Percentiles rank a stretch among this genome's conserved stretches.
These are phyloP conservation scores for Yponomeuta malinellus DNA, from an alignment of 2,888 invertebrate genomes.

Conservation along the genomic window DNA sequence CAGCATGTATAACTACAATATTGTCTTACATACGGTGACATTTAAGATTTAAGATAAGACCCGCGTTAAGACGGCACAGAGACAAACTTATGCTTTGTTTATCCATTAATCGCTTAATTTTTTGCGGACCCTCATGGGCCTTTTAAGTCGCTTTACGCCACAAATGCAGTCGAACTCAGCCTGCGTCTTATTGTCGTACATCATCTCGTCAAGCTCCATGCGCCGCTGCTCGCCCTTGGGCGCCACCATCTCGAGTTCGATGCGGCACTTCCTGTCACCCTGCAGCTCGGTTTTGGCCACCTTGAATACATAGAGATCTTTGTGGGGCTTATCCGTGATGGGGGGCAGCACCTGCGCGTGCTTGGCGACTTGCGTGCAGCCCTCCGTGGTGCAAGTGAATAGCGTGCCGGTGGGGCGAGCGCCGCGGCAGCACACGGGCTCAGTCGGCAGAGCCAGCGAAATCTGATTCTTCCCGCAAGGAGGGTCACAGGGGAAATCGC, in stretches of 20 bases:
- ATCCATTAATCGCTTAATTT: neutral
- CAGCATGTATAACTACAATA: neutral
- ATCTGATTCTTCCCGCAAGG: constrained; percentile 68
- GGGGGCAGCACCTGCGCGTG: constrained; percentile 42
- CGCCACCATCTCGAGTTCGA: constrained; percentile 80
- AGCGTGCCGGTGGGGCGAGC: constrained; percentile 52
- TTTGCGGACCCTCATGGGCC: constrained; percentile 24
- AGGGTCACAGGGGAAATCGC: constrained; percentile 42
- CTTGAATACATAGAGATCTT: constrained; percentile 78
- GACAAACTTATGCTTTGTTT: neutral
- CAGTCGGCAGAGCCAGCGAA: constrained; percentile 52
- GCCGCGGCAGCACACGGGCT: constrained; percentile 51
- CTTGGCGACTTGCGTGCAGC: constrained; percentile 48
- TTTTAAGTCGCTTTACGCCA: constrained; percentile 39
- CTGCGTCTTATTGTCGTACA: constrained; percentile 46
- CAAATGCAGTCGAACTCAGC: constrained; percentile 59
- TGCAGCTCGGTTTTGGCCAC: constrained; percentile 81
- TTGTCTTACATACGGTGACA: neutral
- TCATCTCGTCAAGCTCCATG: constrained; percentile 54
- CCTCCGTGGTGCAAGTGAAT: constrained; percentile 65
- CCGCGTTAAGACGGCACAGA: neutral
- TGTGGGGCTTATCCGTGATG: constrained; percentile 52
- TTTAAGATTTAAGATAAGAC: neutral
- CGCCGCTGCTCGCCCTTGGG: constrained; percentile 77
- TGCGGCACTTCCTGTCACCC: constrained; percentile 77